Conservation (phyloP, 2,888 invertebrate species). For the Micoletzkya japonica region DNA sequence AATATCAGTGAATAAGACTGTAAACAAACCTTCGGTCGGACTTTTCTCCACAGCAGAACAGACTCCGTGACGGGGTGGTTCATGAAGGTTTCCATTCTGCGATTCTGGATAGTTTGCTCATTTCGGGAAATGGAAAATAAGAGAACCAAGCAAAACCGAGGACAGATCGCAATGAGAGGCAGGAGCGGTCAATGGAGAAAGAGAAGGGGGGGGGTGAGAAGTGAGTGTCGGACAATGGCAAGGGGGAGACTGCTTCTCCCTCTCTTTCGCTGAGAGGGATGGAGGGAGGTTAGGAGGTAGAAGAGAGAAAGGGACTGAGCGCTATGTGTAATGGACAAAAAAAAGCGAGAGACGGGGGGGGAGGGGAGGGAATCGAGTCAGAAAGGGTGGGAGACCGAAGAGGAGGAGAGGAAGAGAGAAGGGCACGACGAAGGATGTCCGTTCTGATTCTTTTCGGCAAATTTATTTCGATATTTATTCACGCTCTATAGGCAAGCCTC, state of each 20-base stretch:
- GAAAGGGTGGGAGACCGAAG: neutral
- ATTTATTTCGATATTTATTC: neutral
- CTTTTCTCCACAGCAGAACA: too few relatives aligned
- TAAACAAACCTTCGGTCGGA: too few relatives aligned
- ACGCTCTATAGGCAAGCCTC: neutral
- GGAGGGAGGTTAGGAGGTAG: neutral
- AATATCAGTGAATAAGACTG: too few relatives aligned
- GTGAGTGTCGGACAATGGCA: neutral
- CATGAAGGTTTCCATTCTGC: too few relatives aligned
- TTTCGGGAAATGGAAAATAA: neutral
- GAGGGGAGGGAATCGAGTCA: neutral
- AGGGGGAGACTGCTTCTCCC: too few relatives aligned
- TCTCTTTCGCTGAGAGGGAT: too few relatives aligned
- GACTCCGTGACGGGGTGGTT: too few relatives aligned
- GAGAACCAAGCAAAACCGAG: neutral
- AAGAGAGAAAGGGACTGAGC: constrained; percentile 12
- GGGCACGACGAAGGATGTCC: neutral
- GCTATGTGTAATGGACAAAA: neutral
- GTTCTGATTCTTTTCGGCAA: neutral
- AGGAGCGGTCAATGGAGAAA: neutral
- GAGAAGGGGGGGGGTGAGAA: constrained; percentile 1
- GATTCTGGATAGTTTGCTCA: too few relatives aligned
- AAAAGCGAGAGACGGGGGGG: constrained; percentile 8
- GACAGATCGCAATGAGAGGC: neutral
- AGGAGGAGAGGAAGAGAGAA: neutral